Percentiles rank a stretch among this genome's conserved stretches.
These are phyloP conservation scores for Amblyopsis hoosieri DNA, from an alignment of 2,797 vertebrate genomes.

Conservation along the genomic window DNA sequence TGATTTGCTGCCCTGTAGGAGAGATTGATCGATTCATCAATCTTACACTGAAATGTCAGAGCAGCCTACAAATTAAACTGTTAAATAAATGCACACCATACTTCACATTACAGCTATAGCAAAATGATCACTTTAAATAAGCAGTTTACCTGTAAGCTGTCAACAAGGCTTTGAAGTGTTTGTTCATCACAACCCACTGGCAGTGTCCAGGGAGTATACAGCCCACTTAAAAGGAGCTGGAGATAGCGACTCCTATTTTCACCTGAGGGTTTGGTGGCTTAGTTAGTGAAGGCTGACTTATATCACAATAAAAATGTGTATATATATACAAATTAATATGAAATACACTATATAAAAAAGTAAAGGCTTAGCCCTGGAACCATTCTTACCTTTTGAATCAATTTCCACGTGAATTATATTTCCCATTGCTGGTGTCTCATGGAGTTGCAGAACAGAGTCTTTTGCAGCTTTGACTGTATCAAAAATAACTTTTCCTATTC, in stretches of 20 bases:
- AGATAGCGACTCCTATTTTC: constrained; percentile 91
- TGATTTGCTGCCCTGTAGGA: constrained; percentile 74
- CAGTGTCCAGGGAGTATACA: constrained; percentile 91
- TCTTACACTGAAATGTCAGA: background rate
- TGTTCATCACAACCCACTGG: constrained; percentile 82
- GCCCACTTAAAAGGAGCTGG: constrained; percentile 87
- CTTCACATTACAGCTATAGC: background rate
- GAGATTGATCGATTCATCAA: background rate
- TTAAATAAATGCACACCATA: background rate
- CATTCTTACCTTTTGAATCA: constrained; percentile 90
- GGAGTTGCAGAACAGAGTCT: constrained; percentile 87
- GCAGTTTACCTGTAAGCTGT: constrained; percentile 82
- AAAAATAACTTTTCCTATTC: constrained; percentile 93
- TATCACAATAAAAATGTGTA: background rate
- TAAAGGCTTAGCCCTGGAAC: background rate
- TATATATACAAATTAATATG: background rate
- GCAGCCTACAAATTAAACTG: background rate
- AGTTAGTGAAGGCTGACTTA: too few species aligned
- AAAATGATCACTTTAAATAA: background rate
- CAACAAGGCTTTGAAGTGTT: constrained; percentile 71
- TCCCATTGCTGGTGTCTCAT: constrained; percentile 96
- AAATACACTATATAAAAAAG: background rate
- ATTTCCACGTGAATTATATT: constrained; percentile 96
- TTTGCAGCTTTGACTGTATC: constrained; percentile 89
- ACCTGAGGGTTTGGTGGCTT: constrained; percentile 72